A percentile compares a stretch with the other conserved stretches of the same genome.
These are phyloP conservation scores for Pemphredon lugubris DNA, from an alignment of 2,888 invertebrate genomes.

Conservation along the genomic window DNA sequence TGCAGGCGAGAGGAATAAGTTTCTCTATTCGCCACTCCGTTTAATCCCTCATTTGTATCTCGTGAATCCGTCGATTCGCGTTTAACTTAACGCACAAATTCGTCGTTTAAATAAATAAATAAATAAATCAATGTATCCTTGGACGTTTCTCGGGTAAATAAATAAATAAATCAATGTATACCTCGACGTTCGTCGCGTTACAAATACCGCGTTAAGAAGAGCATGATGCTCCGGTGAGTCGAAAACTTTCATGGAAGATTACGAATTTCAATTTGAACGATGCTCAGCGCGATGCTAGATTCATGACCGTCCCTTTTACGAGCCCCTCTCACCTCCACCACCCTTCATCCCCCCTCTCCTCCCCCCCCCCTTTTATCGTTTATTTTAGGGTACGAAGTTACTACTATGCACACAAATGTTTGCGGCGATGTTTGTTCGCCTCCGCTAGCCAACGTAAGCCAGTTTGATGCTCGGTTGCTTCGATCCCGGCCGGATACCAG, in stretches of 20 bases:
- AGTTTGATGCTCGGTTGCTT: conserved; percentile 78
- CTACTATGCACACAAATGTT: conserved; percentile 67
- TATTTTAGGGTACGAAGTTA: conserved; percentile 63
- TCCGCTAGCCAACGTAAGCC: conserved; percentile 74
- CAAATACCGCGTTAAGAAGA: no score
- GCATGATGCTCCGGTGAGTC: no score
- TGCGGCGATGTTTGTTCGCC: conserved; percentile 70
- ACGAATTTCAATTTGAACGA: conserved; percentile 45
- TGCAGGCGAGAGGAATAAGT: background rate
- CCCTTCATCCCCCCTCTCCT: background rate
- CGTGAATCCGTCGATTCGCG: no score
- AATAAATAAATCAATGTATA: no score
- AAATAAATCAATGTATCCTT: no score
- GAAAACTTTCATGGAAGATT: conserved; percentile 28
- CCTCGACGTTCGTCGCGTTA: no score
- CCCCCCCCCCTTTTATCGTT: no score
- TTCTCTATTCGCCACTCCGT: no score
- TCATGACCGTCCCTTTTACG: conserved; percentile 40
- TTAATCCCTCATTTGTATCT: no score
- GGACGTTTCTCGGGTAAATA: no score
- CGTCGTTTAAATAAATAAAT: no score
- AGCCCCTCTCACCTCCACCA: background rate
- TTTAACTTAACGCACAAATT: no score
- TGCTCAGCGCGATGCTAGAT: conserved; percentile 49
- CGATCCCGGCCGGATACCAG: conserved; percentile 73